Conservation (phyloP, 2,113 vertebrate species). For the Prietella phreatophila region DNA sequence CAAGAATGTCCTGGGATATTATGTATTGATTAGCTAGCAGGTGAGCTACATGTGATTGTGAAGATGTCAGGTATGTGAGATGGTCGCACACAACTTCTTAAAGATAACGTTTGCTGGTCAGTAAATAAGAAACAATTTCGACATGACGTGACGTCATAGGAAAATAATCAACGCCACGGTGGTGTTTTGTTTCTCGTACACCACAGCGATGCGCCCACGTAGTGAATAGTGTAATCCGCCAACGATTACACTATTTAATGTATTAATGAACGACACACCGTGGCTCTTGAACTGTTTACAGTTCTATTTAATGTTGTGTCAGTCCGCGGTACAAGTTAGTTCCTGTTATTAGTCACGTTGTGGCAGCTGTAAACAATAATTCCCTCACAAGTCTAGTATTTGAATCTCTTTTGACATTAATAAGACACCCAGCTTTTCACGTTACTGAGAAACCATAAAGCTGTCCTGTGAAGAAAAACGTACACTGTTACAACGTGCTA, state of each 20-base stretch:
- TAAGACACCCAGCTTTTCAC: background rate
- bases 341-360: background rate
- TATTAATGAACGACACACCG: background rate
- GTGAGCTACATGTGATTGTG: background rate
- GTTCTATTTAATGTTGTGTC: background rate
- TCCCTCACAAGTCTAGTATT: background rate
- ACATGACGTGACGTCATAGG: background rate
- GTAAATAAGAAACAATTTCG: background rate
- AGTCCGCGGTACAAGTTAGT: background rate
- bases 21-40: background rate
- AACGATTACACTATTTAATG: background rate
- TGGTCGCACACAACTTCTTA: background rate
- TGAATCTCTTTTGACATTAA: background rate
- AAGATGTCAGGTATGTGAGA: background rate
- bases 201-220: no score
- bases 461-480: background rate
- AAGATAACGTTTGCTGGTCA: background rate
- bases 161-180: background rate
- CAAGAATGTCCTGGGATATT: background rate
- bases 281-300: background rate
- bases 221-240: no score
- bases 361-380: background rate
- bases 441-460: background rate
- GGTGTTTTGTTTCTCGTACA: background rate
- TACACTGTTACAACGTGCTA: background rate